Evolutionary conservation across 2,113 vertebrate genomes (phyloP).

Genomic region (Leiothrix lutea): DNA sequence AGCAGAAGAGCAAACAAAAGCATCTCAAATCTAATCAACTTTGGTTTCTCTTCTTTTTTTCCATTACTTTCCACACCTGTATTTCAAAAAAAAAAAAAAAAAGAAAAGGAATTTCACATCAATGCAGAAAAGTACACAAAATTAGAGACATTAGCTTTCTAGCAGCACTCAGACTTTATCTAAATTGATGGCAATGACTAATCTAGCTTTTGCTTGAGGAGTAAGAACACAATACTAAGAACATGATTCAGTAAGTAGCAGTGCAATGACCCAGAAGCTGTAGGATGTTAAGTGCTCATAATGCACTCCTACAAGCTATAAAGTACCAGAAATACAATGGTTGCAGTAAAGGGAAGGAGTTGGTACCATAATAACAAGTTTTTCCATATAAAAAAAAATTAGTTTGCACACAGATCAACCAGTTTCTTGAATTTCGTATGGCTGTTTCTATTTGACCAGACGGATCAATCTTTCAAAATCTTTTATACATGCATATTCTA

Average conservation of each 20-base stretch:
- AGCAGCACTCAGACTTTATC: background rate
- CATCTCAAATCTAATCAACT: background rate
- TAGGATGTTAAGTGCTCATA: background rate
- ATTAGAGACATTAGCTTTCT: background rate
- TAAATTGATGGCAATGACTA: background rate
- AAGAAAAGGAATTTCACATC: background rate
- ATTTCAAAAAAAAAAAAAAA: background rate
- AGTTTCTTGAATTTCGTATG: background rate
- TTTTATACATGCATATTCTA: background rate
- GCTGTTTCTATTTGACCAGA: background rate
- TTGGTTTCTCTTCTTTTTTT: background rate
- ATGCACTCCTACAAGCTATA: background rate
- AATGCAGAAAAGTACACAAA: background rate
- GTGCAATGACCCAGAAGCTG: background rate
- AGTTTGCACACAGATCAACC: background rate
- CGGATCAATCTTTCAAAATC: background rate
- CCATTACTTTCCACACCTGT: accelerated
- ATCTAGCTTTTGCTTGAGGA: background rate
- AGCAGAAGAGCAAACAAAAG: background rate
- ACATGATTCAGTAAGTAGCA: background rate
- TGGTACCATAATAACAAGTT: background rate
- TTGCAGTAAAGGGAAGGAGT: background rate
- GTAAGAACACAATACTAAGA: background rate
- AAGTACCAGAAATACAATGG: background rate
- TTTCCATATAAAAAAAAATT: background rate